A percentile compares a stretch with the other conserved stretches of the same genome.
phyloP scores from a whole-genome alignment of 2,113 vertebrate genomes.

The Mobula hypostoma region DNA sequence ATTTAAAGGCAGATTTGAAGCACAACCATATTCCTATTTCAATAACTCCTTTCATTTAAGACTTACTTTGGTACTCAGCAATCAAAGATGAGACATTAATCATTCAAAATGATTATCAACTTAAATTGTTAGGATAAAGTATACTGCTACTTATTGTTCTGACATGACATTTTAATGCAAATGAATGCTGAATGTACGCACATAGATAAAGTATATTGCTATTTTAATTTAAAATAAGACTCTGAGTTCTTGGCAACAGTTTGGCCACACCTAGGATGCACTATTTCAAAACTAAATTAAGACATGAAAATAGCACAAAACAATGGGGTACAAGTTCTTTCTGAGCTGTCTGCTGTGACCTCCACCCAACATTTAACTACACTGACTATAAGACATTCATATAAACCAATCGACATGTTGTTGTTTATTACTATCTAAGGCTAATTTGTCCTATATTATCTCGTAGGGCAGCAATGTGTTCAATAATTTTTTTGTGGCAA shows the following conservation, averaged over 20 bases:
- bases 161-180: slow-evolving; percentile 7
- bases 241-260: neutral
- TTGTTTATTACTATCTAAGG: too few relatives aligned
- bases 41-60: neutral
- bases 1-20: neutral
- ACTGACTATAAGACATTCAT: neutral
- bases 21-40: neutral
- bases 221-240: neutral
- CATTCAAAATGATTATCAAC: neutral
- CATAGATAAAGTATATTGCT: neutral
- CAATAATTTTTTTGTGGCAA: neutral
- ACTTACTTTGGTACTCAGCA: slow-evolving; percentile 8
- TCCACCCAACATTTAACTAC: neutral
- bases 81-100: neutral
- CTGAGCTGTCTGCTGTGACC: neutral
- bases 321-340: neutral
- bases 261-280: neutral
- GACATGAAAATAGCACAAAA: neutral
- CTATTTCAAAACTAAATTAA: neutral
- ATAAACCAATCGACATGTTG: too few relatives aligned
- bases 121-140: neutral
- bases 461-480: neutral
- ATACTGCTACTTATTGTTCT: neutral
- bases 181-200: neutral
- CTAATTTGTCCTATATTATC: neutral